Evolutionary conservation across 1,140 invertebrate genomes (phyloP).

Genomic region (Leptinotarsa texana): DNA sequence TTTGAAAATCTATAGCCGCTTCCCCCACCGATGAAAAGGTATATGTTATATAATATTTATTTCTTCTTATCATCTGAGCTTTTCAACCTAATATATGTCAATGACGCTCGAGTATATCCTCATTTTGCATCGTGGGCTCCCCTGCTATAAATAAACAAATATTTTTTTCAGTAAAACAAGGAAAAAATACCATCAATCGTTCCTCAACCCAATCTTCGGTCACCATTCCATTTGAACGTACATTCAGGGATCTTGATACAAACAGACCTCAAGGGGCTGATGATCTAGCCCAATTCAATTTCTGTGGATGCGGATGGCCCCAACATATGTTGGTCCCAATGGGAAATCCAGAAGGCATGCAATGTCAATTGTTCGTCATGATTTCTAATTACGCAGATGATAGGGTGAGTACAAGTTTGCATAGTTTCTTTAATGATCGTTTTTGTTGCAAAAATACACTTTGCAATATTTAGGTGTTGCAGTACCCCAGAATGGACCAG

Average conservation of each 20-base stretch:
- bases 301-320: slow-evolving; percentile 88
- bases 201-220: slow-evolving; percentile 69
- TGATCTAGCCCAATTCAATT: slow-evolving; percentile 67
- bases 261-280: slow-evolving; percentile 60
- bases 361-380: slow-evolving; percentile 79
- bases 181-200: slow-evolving; percentile 66
- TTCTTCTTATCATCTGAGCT: no score
- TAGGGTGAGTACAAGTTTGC: slow-evolving; percentile 60
- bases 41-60: no score
- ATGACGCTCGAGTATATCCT: no score
- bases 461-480: no score
- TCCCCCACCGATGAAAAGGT: no score
- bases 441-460: no score
- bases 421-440: no score
- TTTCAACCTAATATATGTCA: no score
- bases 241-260: slow-evolving; percentile 66
- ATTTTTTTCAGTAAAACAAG: slow-evolving; percentile 62
- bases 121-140: no score
- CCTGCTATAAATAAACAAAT: no score
- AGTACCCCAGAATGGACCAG: no score
- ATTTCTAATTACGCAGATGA: slow-evolving; percentile 76
- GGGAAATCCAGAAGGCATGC: slow-evolving; percentile 69
- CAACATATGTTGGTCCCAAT: slow-evolving; percentile 81
- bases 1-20: no score
- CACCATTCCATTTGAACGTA: slow-evolving; percentile 73